Evolutionary conservation across 2,113 vertebrate species (phyloP), one percentile per base, ranked within the genome.

Genomic region (Procapra przewalskii): DNA sequence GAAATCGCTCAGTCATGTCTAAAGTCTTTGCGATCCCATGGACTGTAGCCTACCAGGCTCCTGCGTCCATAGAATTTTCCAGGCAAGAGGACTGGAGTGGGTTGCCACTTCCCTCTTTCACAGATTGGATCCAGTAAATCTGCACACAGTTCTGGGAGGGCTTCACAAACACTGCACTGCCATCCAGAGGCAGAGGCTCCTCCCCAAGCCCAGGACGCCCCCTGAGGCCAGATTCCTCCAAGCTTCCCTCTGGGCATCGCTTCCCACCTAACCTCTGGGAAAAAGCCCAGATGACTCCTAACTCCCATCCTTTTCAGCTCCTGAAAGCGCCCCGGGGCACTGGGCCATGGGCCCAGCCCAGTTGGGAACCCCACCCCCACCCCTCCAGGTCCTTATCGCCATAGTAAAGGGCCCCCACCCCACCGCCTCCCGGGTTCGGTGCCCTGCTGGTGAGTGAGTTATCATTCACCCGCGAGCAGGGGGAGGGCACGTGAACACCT

Each of bases 391-490:
- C 71, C 11, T 2, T 13, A 2, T 33, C 1, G 1, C 2, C 14
- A 1, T 8, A 6, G 16, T 3, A 4, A 33, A 43, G 75, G 25
- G 4, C 6, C 29, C 52, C 62, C 4, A 3, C 31, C 14, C 31
- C 50, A 5, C 31, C 10, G 0, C 33, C 19, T 19, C 19, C 5
- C n/a, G 59, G 45, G 97, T 97, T 95, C 33, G 11, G 71, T 13
- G 3, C 54, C 7, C 0, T 1, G 55, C 88, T 90, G 97, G 85
- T 98, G 96, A 98, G 98, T 98, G 97, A 98, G 98, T 98, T 92
- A 97, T 96, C 83, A 82, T 71, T 83, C 54, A 19, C n/a, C 97
- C 79, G 21, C 14, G 54, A 98, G 86, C 43, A 43, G 86, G 83
- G 88, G 40, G 55, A 96, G 95, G 54, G 59, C n/a, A 21, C 12